Base-by-base conservation (phyloP, 2,797 vertebrate genomes). In the Lemur catta region DNA sequence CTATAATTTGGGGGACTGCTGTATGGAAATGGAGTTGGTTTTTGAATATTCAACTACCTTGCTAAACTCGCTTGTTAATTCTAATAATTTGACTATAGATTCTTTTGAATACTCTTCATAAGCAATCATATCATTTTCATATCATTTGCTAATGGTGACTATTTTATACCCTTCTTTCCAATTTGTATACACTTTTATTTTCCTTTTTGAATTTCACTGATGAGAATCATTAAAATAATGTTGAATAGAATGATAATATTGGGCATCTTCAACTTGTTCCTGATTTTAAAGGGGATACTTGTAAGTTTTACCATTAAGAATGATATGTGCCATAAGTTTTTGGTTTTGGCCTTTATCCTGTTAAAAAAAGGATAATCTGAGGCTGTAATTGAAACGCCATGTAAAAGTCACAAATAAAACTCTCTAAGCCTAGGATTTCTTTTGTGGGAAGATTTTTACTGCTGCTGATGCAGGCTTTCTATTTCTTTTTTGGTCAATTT, bases 161-260 rank as follows among this genome's bases (percentile, higher is more conserved):
- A 71, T 87, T 86, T 87, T 72, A 87, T 87, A 61, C 84, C 48
- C 43, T 93, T 84, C 61, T 95, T 93, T 96, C 46, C 18, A 74
- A 65, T 59, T 46, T 91, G 8, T 65, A 20, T 89, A 55, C 48
- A 8, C 43, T 91, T 86, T 94, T 76, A 55, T 59, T 79, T 84
- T 78, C 55, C 28, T 78, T 82, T 91, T 91, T 35, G 41, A 35
- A 35, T 61, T 85, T 92, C 94, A 52, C 26, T 50, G n/a, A 89
- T 80, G 65, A 89, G 33, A 48, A 67, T 67, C 14, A 61, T 43
- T 46, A 76, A n/a, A 61, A 67, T 67, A 84, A 46, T 43, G 24
- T 67, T 76, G 50, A 75, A 38, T 38, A 61, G 18, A 67, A 81
- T 50, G 35, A 69, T 71, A 52, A 81, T 75, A 75, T 46, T 90